Percentiles rank a stretch among this genome's conserved stretches.
Evolutionary conservation across 2,797 vertebrate genomes (phyloP).

Genomic region (Channallabes apus): DNA sequence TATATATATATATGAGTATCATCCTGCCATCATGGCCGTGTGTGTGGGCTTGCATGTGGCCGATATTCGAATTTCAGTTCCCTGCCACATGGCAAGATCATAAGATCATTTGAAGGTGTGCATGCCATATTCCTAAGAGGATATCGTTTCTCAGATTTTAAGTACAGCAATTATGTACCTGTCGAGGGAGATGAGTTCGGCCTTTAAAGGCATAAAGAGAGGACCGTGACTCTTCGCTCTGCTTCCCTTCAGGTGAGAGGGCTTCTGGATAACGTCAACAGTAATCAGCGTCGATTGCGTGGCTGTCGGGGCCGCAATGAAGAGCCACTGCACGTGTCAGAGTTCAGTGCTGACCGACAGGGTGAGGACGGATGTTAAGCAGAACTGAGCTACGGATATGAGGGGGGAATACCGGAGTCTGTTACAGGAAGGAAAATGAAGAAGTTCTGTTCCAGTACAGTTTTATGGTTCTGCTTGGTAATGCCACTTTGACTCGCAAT

Average conservation of each 20-base stretch:
- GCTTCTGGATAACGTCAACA: conserved; percentile 65
- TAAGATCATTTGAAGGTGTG: conserved; percentile 16
- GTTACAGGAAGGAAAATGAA: conserved; percentile 16
- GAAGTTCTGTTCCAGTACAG: neutral
- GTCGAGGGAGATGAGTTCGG: conserved; percentile 42
- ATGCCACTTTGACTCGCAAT: neutral
- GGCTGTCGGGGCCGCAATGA: conserved; percentile 52
- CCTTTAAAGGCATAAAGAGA: conserved; percentile 32
- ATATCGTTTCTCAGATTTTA: conserved; percentile 42
- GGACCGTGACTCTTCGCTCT: conserved; percentile 58
- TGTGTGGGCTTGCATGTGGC: conserved; percentile 20
- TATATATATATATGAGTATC: neutral
- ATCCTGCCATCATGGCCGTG: conserved; percentile 9
- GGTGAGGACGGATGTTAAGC: conserved; percentile 65
- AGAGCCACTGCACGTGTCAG: conserved; percentile 69
- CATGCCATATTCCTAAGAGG: conserved; percentile 34
- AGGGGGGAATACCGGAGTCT: conserved; percentile 48
- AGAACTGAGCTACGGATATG: conserved; percentile 68
- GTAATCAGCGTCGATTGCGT: conserved; percentile 71
- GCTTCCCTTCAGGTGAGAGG: conserved; percentile 72
- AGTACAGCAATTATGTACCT: conserved; percentile 38
- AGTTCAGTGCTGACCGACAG: conserved; percentile 47
- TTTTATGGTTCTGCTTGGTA: neutral
- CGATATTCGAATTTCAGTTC: neutral
- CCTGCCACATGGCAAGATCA: conserved; percentile 18